Conservation (phyloP, 1,140 invertebrate genomes). For the Philaenus spumarius region DNA sequence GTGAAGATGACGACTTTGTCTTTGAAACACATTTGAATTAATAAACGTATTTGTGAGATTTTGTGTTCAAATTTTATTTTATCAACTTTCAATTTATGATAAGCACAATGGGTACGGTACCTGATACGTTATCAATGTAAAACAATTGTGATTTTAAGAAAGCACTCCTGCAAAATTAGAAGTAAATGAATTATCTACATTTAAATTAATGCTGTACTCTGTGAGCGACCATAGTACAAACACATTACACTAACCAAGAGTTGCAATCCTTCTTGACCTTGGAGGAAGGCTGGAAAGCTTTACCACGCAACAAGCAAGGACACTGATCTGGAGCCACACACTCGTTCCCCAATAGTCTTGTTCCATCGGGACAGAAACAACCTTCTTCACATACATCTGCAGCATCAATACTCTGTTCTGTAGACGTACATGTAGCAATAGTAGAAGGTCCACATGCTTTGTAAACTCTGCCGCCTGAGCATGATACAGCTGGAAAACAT, state of each 20-base stretch:
- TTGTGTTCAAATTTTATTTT: no score
- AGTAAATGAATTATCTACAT: no score
- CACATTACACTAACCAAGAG: constrained; percentile 52
- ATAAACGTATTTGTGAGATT: no score
- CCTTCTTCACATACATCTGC: constrained; percentile 63
- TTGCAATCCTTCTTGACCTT: constrained; percentile 75
- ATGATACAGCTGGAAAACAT: constrained; percentile 57
- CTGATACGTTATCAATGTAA: no score
- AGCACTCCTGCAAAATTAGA: no score
- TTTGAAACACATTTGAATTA: no score
- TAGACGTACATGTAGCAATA: constrained; percentile 45
- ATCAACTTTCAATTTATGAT: no score
- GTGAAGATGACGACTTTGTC: no score
- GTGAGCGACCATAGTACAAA: no score
- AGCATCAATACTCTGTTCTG: constrained; percentile 22
- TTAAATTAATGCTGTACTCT: no score
- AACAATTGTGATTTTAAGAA: no score
- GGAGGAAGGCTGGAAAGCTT: constrained; percentile 62
- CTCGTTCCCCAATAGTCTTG: constrained; percentile 59
- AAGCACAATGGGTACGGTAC: no score
- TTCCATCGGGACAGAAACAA: constrained; percentile 75
- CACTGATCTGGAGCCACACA: constrained; percentile 66
- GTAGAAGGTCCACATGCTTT: constrained; percentile 55
- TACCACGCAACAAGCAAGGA: constrained; percentile 71
- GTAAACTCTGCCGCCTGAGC: constrained; percentile 60